phyloP scores from a whole-genome alignment of 2,113 vertebrate genomes.

The Diadophis punctatus region DNA sequence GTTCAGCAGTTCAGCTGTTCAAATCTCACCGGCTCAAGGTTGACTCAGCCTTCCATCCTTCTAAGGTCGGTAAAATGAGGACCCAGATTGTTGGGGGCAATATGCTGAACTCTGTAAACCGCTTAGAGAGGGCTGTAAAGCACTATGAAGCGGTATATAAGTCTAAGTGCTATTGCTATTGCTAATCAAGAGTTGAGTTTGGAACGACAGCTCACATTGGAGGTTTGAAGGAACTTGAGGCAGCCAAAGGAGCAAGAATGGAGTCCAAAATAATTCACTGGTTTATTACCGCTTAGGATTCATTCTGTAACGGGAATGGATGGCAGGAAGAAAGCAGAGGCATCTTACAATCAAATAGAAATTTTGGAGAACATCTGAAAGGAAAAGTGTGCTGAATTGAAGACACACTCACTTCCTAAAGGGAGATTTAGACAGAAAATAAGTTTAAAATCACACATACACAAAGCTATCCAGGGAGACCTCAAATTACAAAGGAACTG shows the following conservation, averaged over 20 bases:
- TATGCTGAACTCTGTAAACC: too few species aligned
- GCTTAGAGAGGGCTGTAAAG: too few species aligned
- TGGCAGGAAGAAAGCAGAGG: not conserved
- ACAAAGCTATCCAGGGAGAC: not conserved
- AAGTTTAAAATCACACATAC: not conserved
- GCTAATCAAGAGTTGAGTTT: not conserved
- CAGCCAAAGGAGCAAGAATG: not conserved
- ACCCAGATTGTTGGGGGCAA: too few species aligned
- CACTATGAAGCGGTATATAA: too few species aligned
- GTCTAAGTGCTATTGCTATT: too few species aligned
- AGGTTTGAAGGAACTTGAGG: not conserved
- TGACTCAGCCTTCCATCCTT: too few species aligned
- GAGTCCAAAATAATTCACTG: not conserved
- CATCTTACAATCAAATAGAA: not conserved
- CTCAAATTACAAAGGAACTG: not conserved
- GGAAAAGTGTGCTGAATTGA: not conserved
- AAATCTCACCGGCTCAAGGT: too few species aligned
- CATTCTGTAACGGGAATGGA: not conserved
- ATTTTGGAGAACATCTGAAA: not conserved
- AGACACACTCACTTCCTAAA: not conserved
- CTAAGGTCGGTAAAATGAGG: too few species aligned
- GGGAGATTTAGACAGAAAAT: not conserved
- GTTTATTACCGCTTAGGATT: not conserved
- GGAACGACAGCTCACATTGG: not conserved
- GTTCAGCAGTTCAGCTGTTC: too few species aligned